These are phyloP conservation scores for Sylvilagus bachmani DNA, from an alignment of 2,113 vertebrate genomes.

Conservation along the genomic window DNA sequence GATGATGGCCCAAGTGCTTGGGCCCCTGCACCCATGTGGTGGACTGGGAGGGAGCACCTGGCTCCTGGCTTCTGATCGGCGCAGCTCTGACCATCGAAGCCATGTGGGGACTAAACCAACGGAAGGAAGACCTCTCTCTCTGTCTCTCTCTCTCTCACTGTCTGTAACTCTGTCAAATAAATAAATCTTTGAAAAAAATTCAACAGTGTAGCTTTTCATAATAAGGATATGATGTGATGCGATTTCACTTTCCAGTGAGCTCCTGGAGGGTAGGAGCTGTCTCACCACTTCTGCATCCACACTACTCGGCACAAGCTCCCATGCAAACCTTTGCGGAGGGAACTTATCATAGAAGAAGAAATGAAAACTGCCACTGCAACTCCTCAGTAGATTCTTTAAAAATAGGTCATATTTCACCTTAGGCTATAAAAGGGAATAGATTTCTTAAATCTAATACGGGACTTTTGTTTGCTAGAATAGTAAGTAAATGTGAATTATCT, in stretches of 20 bases:
- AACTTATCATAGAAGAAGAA: slow-evolving; percentile 60
- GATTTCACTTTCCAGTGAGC: slow-evolving; percentile 13
- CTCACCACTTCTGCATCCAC: neutral
- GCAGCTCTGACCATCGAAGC: no score
- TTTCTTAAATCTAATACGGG: slow-evolving; percentile 44
- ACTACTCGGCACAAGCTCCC: slow-evolving; percentile 45
- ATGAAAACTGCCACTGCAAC: slow-evolving; percentile 27
- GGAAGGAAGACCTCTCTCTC: no score
- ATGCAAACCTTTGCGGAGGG: slow-evolving; percentile 18
- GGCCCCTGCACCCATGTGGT: no score
- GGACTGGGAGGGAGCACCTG: no score
- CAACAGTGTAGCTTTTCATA: neutral
- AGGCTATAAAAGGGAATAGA: slow-evolving; percentile 21
- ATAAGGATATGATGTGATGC: slow-evolving; percentile 11
- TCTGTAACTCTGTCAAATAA: no score
- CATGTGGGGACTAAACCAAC: no score
- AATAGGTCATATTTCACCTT: slow-evolving; percentile 65
- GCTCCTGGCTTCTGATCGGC: no score
- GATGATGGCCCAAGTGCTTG: no score
- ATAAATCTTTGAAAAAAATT: no score
- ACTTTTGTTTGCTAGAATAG: slow-evolving; percentile 63
- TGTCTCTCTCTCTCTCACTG: no score
- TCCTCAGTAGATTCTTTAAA: slow-evolving; percentile 59
- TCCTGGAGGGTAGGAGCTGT: slow-evolving; percentile 42
- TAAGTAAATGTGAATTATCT: slow-evolving; percentile 59